A percentile compares a stretch with the other conserved stretches of the same genome.
Conservation (phyloP, 2,113 vertebrate genomes). For the Plestiodon gilberti region DNA sequence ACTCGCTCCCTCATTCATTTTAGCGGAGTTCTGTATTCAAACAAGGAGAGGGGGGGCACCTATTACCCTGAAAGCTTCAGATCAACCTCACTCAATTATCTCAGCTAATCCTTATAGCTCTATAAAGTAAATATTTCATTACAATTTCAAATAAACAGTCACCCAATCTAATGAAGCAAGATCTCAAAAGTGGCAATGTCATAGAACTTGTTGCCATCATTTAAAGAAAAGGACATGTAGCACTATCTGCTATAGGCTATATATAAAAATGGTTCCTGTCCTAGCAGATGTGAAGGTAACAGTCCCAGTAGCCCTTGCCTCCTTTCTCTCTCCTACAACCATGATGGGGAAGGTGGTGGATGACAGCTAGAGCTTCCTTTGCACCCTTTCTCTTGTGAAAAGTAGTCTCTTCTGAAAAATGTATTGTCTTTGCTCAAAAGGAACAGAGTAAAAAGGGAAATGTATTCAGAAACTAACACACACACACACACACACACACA, state of each 20-base stretch:
- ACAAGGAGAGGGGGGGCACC: slow-evolving; percentile 83
- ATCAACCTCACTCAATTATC: slow-evolving; percentile 98
- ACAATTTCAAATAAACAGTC: slow-evolving; percentile 99
- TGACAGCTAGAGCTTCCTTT: neutral
- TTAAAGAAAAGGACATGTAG: slow-evolving; percentile 81
- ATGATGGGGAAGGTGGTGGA: neutral
- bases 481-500: too few relatives aligned
- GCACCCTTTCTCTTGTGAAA: neutral
- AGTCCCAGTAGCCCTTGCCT: neutral
- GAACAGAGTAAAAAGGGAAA: neutral
- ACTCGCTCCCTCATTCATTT: slow-evolving; percentile 89
- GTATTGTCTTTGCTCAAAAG: neutral
- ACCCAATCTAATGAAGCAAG: slow-evolving; percentile 95
- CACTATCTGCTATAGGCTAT: slow-evolving; percentile 71
- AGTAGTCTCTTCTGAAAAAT: neutral
- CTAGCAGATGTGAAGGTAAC: slow-evolving; percentile 54
- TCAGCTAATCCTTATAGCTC: slow-evolving; percentile 97
- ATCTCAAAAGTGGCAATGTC: slow-evolving; percentile 87
- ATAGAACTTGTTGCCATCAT: slow-evolving; percentile 82
- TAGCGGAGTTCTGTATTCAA: slow-evolving; percentile 94
- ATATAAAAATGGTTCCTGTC: slow-evolving; percentile 60
- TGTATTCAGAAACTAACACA: neutral
- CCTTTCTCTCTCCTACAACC: neutral
- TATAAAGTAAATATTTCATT: slow-evolving; percentile 99
- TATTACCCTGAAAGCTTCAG: slow-evolving; percentile 84